Conservation (phyloP, 1,140 invertebrate genomes). For the Drosophila orosa region DNA sequence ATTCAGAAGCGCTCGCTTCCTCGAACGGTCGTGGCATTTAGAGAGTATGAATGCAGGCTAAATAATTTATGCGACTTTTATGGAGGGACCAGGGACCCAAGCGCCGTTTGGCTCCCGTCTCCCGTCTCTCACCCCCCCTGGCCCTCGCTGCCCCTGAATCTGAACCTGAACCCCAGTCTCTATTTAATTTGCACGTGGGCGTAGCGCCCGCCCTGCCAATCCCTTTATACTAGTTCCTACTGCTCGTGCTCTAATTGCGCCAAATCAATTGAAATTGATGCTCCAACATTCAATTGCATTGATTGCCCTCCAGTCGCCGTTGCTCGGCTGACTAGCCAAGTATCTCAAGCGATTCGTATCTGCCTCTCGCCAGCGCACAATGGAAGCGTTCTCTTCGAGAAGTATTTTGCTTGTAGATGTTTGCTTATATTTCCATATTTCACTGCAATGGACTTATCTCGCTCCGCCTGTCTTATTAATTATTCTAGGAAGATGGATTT, state of each 20-base stretch:
- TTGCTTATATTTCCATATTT: constrained; percentile 21
- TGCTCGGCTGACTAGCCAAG: constrained; percentile 9
- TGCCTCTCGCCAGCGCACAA: constrained; percentile 6
- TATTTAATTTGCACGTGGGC: constrained; percentile 39
- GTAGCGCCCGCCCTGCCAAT: not conserved
- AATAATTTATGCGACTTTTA: constrained; percentile 68
- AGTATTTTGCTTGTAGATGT: not conserved
- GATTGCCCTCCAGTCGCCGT: constrained; percentile 45
- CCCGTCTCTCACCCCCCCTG: not conserved
- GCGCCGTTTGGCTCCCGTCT: constrained; percentile 8
- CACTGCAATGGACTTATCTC: constrained; percentile 16
- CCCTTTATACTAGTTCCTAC: constrained; percentile 20
- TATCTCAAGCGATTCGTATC: constrained; percentile 17
- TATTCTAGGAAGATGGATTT: constrained; percentile 22
- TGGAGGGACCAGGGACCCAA: constrained; percentile 7
- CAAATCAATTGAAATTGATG: constrained; percentile 71
- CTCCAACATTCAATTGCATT: constrained; percentile 58
- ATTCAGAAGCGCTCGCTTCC: constrained; percentile 33
- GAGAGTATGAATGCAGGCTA: constrained; percentile 37
- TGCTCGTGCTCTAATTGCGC: constrained; percentile 56
- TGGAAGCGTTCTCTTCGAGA: constrained; percentile 1
- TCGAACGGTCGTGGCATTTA: constrained; percentile 32
- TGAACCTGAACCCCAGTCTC: constrained; percentile 16
- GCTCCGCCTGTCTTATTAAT: constrained; percentile 8
- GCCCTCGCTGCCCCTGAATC: not conserved